These are phyloP conservation scores for Strigamia crassipes DNA, from an alignment of 2,888 invertebrate species.

Conservation along the genomic window DNA sequence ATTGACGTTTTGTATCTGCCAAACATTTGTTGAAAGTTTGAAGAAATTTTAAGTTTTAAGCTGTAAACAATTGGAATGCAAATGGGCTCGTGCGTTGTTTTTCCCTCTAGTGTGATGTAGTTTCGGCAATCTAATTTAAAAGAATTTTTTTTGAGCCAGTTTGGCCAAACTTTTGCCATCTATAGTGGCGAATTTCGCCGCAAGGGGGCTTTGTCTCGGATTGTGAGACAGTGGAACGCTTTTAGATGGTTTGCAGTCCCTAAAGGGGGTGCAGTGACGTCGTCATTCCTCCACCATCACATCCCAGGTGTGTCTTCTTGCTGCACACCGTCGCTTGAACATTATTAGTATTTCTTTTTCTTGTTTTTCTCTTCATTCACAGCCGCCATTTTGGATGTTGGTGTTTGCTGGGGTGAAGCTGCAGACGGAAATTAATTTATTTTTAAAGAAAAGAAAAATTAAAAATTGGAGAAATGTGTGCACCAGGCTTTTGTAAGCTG, in stretches of 20 bases:
- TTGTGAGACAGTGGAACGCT: conserved; percentile 27
- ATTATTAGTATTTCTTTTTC: not conserved
- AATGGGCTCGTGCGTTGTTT: not conserved
- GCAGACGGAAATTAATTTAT: too few species aligned
- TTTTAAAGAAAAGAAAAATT: too few species aligned
- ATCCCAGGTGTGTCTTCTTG: conserved; percentile 15
- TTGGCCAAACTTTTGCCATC: not conserved
- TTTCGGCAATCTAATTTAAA: too few species aligned
- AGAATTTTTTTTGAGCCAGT: not conserved
- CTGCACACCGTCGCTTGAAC: not conserved
- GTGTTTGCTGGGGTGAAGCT: not conserved
- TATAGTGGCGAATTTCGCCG: not conserved
- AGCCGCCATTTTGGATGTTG: not conserved
- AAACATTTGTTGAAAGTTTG: not conserved
- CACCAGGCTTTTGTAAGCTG: not conserved
- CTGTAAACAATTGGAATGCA: not conserved
- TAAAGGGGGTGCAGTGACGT: not conserved
- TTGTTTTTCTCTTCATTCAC: not conserved
- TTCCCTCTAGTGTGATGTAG: not conserved
- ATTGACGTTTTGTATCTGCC: not conserved
- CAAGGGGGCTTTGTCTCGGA: conserved; percentile 20
- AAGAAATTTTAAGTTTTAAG: not conserved
- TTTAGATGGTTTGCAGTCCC: conserved; percentile 19
- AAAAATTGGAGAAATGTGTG: too few species aligned
- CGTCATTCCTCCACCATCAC: not conserved